Percentiles rank a stretch among this genome's conserved stretches.
These are phyloP conservation scores for Apodemia hepburni DNA, from an alignment of 2,888 invertebrate species.

Conservation along the genomic window DNA sequence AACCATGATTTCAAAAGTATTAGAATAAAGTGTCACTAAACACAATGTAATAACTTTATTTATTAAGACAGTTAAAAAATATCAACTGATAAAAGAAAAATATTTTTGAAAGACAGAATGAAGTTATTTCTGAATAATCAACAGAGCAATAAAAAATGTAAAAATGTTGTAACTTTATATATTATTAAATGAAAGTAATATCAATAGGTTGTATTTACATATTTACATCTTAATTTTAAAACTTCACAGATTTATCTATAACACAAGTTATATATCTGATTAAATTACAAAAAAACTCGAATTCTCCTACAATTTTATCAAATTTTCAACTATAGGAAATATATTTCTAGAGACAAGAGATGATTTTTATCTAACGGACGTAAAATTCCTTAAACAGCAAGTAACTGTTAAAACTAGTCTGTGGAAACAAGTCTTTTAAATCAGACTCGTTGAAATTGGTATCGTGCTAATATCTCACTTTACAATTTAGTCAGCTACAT, in stretches of 20 bases:
- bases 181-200: constrained; percentile 58
- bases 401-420: constrained; percentile 15
- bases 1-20: neutral
- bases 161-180: constrained; percentile 52
- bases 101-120: constrained; percentile 26
- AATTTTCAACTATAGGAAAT: constrained; percentile 35
- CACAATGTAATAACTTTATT: neutral
- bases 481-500: constrained; percentile 53
- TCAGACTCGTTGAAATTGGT: constrained; percentile 1
- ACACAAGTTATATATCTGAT: constrained; percentile 47
- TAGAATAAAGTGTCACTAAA: neutral
- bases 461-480: constrained; percentile 8
- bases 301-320: constrained; percentile 34
- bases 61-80: neutral
- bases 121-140: constrained; percentile 33
- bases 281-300: constrained; percentile 36
- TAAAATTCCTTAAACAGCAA: constrained; percentile 37
- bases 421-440: constrained; percentile 9
- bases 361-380: constrained; percentile 55
- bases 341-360: constrained; percentile 36
- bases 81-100: neutral
- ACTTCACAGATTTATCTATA: constrained; percentile 48
- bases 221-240: constrained; percentile 69
- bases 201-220: constrained; percentile 74
- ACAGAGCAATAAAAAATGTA: constrained; percentile 40